Base-by-base conservation (phyloP, 2,113 vertebrate genomes). In the Colinus virginianus region DNA sequence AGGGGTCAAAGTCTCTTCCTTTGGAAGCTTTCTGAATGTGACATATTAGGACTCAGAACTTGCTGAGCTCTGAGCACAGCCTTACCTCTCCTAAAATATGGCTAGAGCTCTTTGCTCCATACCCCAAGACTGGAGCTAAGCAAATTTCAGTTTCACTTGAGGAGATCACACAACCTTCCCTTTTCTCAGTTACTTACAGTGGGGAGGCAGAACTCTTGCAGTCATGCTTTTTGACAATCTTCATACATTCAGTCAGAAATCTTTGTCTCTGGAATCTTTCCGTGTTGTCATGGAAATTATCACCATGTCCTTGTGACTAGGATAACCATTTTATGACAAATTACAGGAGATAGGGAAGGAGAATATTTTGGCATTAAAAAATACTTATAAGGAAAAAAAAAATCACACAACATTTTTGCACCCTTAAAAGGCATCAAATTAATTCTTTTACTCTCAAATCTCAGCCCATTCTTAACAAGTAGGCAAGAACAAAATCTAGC, bases 231-330 rank as follows among this genome's bases (percentile, higher is more conserved):
- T 94, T 5, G 13, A 86, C 84, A 94, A 0, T 67, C 71, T 84
- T 75, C 90, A 77, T 49, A 23, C 42, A 88, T 76, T 84, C 78
- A 91, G 93, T 86, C 86, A 97, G 77, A 95, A 92, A 91, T 93
- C 82, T 93, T 82, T 92, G 91, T 88, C 93, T 82, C 89, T 84
- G 91, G 72, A 88, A 93, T 89, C 78, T 78, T 80, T 88, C 67
- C 59, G 22, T 59, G 95, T 96, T 95, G 95, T 94, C 94, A 97
- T 96, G 96, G 95, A 90, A 96, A 96, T 96, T 87, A 96, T 96
- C 94, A 94, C 87, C 79, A 92, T 10, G 15, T 92, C 93, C 69
- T 84, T 92, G 83, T 84, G 79, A 76, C 59, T 19, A 28, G 62
- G 91, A 93, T 56, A 87, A 90, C 63, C 36, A 78, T 79, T 97